These are phyloP conservation scores for Oxystoma pomonae DNA, from an alignment of 2,888 invertebrate genomes.

Conservation along the genomic window DNA sequence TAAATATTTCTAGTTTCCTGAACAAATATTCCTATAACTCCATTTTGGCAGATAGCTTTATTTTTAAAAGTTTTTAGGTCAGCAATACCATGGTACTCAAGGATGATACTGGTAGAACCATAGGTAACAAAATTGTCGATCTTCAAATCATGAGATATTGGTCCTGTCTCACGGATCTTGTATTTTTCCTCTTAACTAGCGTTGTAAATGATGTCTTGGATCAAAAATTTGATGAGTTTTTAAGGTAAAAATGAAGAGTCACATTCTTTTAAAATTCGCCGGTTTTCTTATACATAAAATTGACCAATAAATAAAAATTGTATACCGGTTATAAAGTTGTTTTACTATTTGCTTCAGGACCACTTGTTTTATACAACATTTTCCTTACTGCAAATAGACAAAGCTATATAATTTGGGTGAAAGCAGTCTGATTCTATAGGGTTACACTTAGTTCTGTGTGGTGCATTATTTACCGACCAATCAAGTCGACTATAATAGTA, in stretches of 20 bases:
- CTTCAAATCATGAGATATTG: constrained; percentile 55
- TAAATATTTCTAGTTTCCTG: no score
- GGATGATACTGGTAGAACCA: constrained; percentile 47
- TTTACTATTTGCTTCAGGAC: not conserved
- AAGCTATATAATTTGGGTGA: no score
- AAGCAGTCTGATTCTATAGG: no score
- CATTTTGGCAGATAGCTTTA: no score
- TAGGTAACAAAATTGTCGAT: constrained; percentile 55
- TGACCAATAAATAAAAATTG: not conserved
- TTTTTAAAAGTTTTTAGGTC: constrained; percentile 59
- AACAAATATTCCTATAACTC: no score
- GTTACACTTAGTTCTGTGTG: no score
- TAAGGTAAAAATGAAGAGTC: constrained; percentile 39
- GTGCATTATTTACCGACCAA: no score
- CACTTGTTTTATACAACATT: no score
- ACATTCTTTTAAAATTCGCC: no score
- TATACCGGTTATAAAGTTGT: not conserved
- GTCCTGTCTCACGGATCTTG: constrained; percentile 52
- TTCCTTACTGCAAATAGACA: no score
- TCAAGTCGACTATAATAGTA: no score
- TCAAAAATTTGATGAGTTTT: constrained; percentile 49
- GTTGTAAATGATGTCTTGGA: constrained; percentile 47
- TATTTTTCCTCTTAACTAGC: constrained; percentile 56
- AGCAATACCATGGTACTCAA: constrained; percentile 57
- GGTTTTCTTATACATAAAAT: not conserved